Percentiles rank a stretch among this genome's conserved stretches.
phyloP scores from a whole-genome alignment of 2,888 invertebrate genomes.

The Phyllotreta cruciferae region DNA sequence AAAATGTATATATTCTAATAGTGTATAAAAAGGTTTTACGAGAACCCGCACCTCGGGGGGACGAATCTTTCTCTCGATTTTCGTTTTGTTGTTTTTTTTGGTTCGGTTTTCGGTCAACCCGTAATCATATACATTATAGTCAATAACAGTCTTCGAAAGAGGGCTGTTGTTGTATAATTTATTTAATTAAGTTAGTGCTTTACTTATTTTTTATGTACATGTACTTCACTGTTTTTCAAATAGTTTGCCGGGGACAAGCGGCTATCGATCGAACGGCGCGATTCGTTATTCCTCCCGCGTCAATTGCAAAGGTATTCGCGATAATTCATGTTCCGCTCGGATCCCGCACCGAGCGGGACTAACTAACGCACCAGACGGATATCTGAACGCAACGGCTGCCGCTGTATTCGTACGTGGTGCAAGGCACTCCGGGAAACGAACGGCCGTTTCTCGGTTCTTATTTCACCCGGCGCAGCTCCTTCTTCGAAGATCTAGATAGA shows the following conservation, averaged over 20 bases:
- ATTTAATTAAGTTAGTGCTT: constrained; percentile 47
- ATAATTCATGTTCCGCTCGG: constrained; percentile 44
- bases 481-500: constrained; percentile 15
- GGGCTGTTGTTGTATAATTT: constrained; percentile 47
- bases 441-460: constrained; percentile 3
- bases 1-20: constrained; percentile 55
- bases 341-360: constrained; percentile 33
- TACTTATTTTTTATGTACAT: neutral
- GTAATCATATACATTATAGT: constrained; percentile 52
- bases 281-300: constrained; percentile 47
- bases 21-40: constrained; percentile 38
- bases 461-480: neutral
- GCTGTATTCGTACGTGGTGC: constrained; percentile 7
- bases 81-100: constrained; percentile 2
- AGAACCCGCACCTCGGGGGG: constrained; percentile 16
- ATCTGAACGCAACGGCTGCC: constrained; percentile 29
- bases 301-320: constrained; percentile 46
- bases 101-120: constrained; percentile 44
- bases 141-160: constrained; percentile 51
- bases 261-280: constrained; percentile 48
- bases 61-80: constrained; percentile 10
- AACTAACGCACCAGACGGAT: constrained; percentile 29
- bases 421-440: too few relatives aligned
- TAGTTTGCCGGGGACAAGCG: constrained; percentile 31
- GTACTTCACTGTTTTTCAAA: neutral